Conservation (phyloP, 2,888 invertebrate genomes). For the Ethmia dodecea region DNA sequence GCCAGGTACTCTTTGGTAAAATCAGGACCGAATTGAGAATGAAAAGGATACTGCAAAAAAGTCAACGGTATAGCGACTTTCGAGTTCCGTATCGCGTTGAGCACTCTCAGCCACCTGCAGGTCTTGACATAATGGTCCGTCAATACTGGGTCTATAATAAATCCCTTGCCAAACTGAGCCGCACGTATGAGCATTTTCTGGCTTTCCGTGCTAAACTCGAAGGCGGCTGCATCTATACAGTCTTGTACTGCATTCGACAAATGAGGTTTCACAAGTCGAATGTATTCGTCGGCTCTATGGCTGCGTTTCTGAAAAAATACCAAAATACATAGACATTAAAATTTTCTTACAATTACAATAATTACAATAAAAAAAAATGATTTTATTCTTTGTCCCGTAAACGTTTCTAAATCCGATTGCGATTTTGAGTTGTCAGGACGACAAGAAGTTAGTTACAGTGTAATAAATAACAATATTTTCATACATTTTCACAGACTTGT, state of each 20-base stretch:
- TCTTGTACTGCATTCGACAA: constrained; percentile 90
- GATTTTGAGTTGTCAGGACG: too few species aligned
- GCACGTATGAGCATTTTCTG: constrained; percentile 94
- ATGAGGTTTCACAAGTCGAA: constrained; percentile 89
- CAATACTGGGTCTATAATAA: constrained; percentile 85
- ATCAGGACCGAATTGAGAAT: not conserved
- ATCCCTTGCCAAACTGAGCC: constrained; percentile 97
- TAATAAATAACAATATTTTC: too few species aligned
- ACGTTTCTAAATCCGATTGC: too few species aligned
- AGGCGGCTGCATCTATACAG: constrained; percentile 95
- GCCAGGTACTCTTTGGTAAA: too few species aligned
- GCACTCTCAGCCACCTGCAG: constrained; percentile 90
- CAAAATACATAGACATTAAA: too few species aligned
- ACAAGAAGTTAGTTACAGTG: too few species aligned
- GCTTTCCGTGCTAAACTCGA: constrained; percentile 90
- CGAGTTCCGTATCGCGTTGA: constrained; percentile 91
- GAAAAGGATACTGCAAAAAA: constrained; percentile 89
- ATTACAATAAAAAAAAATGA: too few species aligned
- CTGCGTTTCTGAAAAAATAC: constrained; percentile 83
- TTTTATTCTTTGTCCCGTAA: too few species aligned
- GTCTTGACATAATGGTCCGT: constrained; percentile 89
- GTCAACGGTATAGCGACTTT: constrained; percentile 95
- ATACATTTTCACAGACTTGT: too few species aligned
- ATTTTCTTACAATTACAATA: too few species aligned
- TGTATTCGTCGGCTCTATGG: constrained; percentile 95